Conservation (phyloP, 1,140 invertebrate genomes). For the Tetragnatha versicolor region DNA sequence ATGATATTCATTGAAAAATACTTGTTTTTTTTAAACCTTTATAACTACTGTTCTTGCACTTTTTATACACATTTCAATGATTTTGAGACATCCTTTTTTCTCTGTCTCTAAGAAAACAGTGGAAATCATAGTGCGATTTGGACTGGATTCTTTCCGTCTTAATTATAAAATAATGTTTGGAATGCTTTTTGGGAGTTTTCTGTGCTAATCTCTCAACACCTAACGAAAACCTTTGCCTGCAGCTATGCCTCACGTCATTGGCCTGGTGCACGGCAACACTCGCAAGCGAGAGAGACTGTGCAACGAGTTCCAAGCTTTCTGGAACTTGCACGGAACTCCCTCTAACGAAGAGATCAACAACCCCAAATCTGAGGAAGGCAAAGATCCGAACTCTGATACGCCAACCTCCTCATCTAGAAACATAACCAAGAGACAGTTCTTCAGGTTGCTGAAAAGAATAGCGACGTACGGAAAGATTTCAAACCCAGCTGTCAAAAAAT, state of each 20-base stretch:
- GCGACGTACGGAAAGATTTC: conserved; percentile 14
- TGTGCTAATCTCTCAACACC: too few relatives aligned
- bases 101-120: too few relatives aligned
- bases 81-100: too few relatives aligned
- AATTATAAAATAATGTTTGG: too few relatives aligned
- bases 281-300: conserved; percentile 70
- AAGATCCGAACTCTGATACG: conserved; percentile 62
- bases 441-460: conserved; percentile 27
- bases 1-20: too few relatives aligned
- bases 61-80: too few relatives aligned
- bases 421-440: conserved; percentile 45
- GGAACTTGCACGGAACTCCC: conserved; percentile 61
- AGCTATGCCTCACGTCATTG: conserved; percentile 73
- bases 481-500: conserved; percentile 8
- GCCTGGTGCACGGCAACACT: conserved; percentile 74
- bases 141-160: too few relatives aligned
- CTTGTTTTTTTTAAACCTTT: too few relatives aligned
- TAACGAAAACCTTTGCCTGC: too few relatives aligned
- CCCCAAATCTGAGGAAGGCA: conserved; percentile 65
- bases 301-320: conserved; percentile 72
- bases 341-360: conserved; percentile 58
- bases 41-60: too few relatives aligned
- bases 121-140: too few relatives aligned
- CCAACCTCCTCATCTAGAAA: conserved; percentile 62
- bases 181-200: too few relatives aligned